Conservation (phyloP, 1,140 invertebrate genomes). For the Ptiloglossa arizonensis region DNA sequence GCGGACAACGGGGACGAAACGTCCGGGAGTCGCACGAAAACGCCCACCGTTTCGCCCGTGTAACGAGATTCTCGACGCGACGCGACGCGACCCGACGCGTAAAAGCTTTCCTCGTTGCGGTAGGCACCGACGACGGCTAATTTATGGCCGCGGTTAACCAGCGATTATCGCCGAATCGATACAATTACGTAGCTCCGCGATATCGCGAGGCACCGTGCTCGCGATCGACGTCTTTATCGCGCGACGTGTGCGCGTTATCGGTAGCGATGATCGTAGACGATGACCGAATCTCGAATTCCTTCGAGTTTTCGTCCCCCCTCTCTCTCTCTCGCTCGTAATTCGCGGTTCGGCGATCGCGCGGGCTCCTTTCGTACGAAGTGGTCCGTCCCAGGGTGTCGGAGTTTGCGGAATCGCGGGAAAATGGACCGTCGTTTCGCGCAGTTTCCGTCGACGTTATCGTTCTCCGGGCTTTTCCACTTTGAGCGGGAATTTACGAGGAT, state of each 20-base stretch:
- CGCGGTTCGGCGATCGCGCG: neutral
- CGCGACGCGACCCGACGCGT: too few species aligned
- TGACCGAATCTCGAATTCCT: too few species aligned
- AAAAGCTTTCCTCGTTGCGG: constrained; percentile 43
- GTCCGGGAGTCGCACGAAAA: neutral
- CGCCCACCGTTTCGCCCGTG: constrained; percentile 24
- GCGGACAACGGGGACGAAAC: constrained; percentile 18
- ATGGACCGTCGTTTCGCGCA: constrained; percentile 29
- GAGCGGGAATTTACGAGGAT: constrained; percentile 64
- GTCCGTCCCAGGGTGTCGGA: neutral
- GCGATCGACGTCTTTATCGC: constrained; percentile 9
- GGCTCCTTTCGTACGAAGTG: neutral
- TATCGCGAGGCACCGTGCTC: constrained; percentile 24
- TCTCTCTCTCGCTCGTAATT: neutral
- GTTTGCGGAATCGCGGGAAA: constrained; percentile 8
- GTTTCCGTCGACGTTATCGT: constrained; percentile 23
- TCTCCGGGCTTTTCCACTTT: constrained; percentile 62
- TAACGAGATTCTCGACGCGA: constrained; percentile 53
- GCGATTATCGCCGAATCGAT: constrained; percentile 58
- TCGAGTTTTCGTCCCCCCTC: too few species aligned
- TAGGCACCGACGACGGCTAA: constrained; percentile 45
- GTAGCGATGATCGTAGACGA: too few species aligned
- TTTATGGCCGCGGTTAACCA: constrained; percentile 65
- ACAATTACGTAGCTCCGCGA: constrained; percentile 43
- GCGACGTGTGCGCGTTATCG: too few species aligned